Base-by-base conservation (phyloP, 2,113 vertebrate species). In the Peromyscus leucopus region DNA sequence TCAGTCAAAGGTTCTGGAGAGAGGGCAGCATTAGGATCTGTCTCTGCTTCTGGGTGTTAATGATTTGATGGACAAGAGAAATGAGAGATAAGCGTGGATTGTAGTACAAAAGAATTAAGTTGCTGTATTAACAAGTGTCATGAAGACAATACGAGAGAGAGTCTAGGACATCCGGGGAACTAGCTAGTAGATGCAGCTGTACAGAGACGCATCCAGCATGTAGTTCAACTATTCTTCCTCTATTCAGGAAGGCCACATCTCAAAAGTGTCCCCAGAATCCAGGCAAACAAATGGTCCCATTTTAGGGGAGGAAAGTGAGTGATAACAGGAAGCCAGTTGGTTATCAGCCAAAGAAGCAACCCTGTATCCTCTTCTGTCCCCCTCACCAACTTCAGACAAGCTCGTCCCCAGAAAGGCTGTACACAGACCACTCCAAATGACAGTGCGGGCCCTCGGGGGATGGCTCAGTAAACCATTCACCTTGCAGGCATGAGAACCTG, bases 201-300 rank as follows among this genome's bases (percentile, higher is more conserved):
- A 61, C n/a, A n/a, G 59, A 9, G 6, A 7, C 33, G 6, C 4
- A 42, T 12, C 36, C 59, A 16, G 4, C 4, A 4, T 1, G 0
- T 5, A 17, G 7, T 28, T 92, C 8, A 51, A 22, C 65, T 75
- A 10, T 71, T 91, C 57, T 61, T 55, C 7, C 31, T 75, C 22
- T 59, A 4, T 8, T 4, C 51, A 90, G 28, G 31, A 24, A 65
- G 59, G 59, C 19, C 59, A 85, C 67, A 2, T 92, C 61, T 67
- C n/a, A 28, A 83, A 83, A 42, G 42, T 31, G 10, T 22, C 65
- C 90, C 11, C 3, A 17, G 76, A 39, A 42, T 80, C 13, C 0
- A 39, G 67, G 61, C 55, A 72, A 42, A 88, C 87, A 46, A 48
- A 26, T 5, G 5, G 55, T 7, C 31, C 22, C 33, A 7, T 10